These are phyloP conservation scores for Clunio marinus DNA, from an alignment of 2,888 invertebrate species.

Conservation along the genomic window DNA sequence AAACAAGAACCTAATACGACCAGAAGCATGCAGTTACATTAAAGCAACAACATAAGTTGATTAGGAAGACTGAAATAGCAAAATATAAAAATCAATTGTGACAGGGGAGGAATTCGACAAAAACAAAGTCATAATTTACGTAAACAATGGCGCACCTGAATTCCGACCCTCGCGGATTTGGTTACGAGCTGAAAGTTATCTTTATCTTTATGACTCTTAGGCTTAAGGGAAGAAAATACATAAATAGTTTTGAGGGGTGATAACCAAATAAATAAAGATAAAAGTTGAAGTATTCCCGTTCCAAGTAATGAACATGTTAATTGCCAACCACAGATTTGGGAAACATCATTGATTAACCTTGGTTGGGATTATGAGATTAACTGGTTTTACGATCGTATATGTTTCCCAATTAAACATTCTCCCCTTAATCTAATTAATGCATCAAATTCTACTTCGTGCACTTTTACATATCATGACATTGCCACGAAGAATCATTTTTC, in stretches of 20 bases:
- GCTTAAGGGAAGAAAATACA: too few species aligned
- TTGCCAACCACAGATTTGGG: background rate
- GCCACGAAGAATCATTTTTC: background rate
- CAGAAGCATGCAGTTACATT: background rate
- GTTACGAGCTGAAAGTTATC: too few species aligned
- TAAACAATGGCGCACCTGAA: background rate
- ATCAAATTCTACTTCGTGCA: conserved; percentile 1
- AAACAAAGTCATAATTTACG: background rate
- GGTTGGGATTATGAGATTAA: too few species aligned
- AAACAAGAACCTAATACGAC: background rate
- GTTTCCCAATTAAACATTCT: background rate
- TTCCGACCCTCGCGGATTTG: background rate
- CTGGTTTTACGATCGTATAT: background rate
- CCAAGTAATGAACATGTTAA: background rate
- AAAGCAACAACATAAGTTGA: conserved; percentile 11
- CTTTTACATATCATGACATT: background rate
- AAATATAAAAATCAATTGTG: background rate
- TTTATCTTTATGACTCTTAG: too few species aligned
- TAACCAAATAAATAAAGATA: background rate
- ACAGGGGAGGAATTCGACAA: background rate
- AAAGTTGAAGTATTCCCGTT: too few species aligned
- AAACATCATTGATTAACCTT: background rate
- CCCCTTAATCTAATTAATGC: conserved; percentile 21
- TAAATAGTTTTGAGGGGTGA: background rate
- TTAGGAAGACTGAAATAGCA: background rate